These are phyloP conservation scores for Reticulitermes lucifugus DNA, from an alignment of 2,888 invertebrate species.

Conservation along the genomic window DNA sequence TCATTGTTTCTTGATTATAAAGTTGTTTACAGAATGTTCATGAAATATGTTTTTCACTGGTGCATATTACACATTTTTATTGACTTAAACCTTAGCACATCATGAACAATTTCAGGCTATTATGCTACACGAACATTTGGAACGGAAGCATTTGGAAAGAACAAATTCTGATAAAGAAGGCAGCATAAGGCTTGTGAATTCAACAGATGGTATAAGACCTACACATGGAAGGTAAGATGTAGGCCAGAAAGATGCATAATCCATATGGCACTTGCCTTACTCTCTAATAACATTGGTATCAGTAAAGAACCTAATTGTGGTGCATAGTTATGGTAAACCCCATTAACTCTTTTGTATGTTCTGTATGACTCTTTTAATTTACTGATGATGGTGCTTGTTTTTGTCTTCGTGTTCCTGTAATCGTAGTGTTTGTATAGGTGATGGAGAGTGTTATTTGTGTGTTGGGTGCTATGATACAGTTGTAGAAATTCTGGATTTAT, in stretches of 20 bases:
- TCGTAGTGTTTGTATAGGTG: not conserved
- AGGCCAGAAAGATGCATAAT: not conserved
- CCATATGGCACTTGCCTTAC: not conserved
- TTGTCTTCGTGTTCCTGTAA: no score
- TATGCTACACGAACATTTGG: conserved; percentile 58
- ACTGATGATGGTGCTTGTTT: not conserved
- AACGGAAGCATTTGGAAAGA: conserved; percentile 61
- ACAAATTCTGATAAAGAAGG: conserved; percentile 61
- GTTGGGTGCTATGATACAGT: not conserved
- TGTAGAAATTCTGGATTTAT: not conserved
- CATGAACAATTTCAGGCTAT: conserved; percentile 43
- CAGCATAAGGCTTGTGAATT: conserved; percentile 54
- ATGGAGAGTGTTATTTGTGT: not conserved
- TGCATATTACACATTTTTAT: no score
- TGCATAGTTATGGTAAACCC: no score
- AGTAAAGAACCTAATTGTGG: not conserved
- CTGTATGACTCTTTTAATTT: not conserved
- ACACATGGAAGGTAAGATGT: conserved; percentile 48
- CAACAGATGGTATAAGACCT: conserved; percentile 46
- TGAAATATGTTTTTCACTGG: no score
- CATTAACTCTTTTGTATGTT: no score
- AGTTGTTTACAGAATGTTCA: no score
- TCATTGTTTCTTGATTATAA: no score
- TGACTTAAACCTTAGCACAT: no score
- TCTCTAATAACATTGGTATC: not conserved